phyloP scores from a whole-genome alignment of 37 sponge, comb jelly and placozoan genomes.

The Halisarca cf. caerulea region DNA sequence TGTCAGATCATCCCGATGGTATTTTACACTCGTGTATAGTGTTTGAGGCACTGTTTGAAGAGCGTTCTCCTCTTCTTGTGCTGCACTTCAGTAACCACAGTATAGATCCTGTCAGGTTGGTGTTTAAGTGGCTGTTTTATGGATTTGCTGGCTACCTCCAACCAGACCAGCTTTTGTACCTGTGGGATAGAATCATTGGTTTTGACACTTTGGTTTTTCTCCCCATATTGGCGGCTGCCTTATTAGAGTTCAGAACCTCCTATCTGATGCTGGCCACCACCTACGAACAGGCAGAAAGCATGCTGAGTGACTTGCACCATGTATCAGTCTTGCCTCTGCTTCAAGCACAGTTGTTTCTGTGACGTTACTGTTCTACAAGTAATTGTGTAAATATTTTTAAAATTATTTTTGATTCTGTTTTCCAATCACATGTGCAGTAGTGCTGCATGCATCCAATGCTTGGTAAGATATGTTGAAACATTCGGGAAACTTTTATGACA shows the following conservation, averaged over 20 bases:
- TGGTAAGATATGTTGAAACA: no score
- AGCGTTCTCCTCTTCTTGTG: conserved; percentile 63
- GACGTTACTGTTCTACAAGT: no score
- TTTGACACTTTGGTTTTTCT: conserved; percentile 68
- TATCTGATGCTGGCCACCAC: conserved; percentile 73
- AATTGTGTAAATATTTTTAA: background rate
- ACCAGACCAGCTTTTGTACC: conserved; percentile 66
- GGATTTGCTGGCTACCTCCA: conserved; percentile 83
- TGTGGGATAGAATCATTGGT: conserved; percentile 89
- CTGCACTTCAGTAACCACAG: conserved; percentile 60
- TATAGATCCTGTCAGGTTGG: conserved; percentile 68
- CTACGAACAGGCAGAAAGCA: conserved; percentile 68
- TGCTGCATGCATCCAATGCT: no score
- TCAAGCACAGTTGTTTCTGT: conserved; percentile 71
- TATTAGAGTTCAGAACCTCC: conserved; percentile 76
- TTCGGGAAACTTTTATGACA: no score
- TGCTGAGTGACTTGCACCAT: conserved; percentile 63
- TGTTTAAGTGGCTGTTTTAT: conserved; percentile 82
- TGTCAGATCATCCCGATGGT: conserved; percentile 59
- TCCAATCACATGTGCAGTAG: no score
- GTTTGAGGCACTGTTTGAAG: conserved; percentile 80
- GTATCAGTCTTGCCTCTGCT: conserved; percentile 73
- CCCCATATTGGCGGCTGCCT: conserved; percentile 72
- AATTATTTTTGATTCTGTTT: background rate
- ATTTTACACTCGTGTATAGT: conserved; percentile 55